These are phyloP conservation scores for Drosophila varians DNA, from an alignment of 1,140 invertebrate genomes.

Conservation along the genomic window DNA sequence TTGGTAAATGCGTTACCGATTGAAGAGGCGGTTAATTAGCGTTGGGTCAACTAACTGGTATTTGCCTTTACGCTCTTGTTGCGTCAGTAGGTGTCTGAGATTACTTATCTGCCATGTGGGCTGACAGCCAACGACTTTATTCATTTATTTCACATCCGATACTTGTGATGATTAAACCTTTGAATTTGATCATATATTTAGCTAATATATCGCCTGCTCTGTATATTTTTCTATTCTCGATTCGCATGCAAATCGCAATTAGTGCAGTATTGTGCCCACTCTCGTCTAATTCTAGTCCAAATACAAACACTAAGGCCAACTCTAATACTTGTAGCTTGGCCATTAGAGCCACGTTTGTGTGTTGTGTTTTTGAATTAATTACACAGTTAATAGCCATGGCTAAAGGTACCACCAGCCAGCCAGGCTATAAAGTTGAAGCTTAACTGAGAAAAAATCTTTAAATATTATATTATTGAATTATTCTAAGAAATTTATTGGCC, in stretches of 20 bases:
- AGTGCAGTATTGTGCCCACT: conserved; percentile 13
- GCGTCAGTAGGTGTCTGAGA: conserved; percentile 15
- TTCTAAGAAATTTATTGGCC: neutral
- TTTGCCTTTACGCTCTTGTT: conserved; percentile 5
- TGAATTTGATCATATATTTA: neutral
- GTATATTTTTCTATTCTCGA: neutral
- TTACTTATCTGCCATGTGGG: conserved; percentile 58
- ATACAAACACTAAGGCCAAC: conserved; percentile 8
- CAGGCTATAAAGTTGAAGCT: conserved; percentile 8
- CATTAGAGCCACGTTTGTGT: conserved; percentile 48
- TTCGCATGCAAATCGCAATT: conserved; percentile 9
- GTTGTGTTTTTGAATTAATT: conserved; percentile 72
- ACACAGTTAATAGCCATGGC: conserved; percentile 61
- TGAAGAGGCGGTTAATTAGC: conserved; percentile 67
- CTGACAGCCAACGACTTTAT: no score
- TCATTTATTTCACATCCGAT: no score
- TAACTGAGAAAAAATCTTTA: neutral
- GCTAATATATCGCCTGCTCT: neutral
- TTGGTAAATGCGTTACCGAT: conserved; percentile 22
- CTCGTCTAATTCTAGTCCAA: conserved; percentile 1
- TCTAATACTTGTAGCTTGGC: conserved; percentile 2
- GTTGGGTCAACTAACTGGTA: conserved; percentile 5
- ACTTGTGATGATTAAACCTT: no score
- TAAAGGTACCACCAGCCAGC: conserved; percentile 18
- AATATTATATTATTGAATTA: no score